Evolutionary conservation across 2,888 invertebrate genomes (phyloP), one percentile per base, ranked within the genome.

Genomic region (Idaea biselata): DNA sequence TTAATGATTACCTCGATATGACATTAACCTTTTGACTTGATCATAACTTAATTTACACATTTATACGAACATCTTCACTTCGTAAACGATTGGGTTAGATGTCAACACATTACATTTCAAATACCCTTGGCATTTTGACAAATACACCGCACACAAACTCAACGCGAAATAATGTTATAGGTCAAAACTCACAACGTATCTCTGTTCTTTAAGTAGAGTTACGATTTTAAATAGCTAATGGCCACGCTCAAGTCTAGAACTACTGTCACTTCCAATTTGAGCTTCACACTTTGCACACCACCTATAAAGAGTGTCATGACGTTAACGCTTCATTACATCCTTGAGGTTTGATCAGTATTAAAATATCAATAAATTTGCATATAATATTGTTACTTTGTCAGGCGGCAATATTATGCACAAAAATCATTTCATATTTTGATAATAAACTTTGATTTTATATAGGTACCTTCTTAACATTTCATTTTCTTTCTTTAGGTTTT

Each of bases 91-190:
- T 44, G 8, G 44, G 25, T 53, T 25, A 53, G 25, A 53, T 59
- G 16, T 63, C 18, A 18, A 55, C 7, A 33, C 18, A 60, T 55
- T 18, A 55, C 55, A 59, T 31, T 59, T n/a, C 16, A 55, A 25
- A 8, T 55, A 14, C 18, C 60, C 64, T 65, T 70, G 65, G 63
- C 64, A 63, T 71, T 63, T 66, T 7, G 8, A 1, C 11, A 53
- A 44, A 6, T 11, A 14, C 44, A 44, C 11, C 14, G 44, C 44
- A 44, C 44, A 44, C 44, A 8, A 11, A 44, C 44, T 14, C 44
- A 44, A 44, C 14, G 11, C 44, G 44, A 11, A 44, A 44, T 44
- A 14, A 44, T 44, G 44, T 44, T n/a, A 44, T 44, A 44, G 44
- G 44, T 44, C 32, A 32, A 6, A 32, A 32, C 32, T 8, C 25